A percentile compares a stretch with the other conserved stretches of the same genome.
Conservation (phyloP, 2,888 invertebrate species). For the Epirrhoe alternata region DNA sequence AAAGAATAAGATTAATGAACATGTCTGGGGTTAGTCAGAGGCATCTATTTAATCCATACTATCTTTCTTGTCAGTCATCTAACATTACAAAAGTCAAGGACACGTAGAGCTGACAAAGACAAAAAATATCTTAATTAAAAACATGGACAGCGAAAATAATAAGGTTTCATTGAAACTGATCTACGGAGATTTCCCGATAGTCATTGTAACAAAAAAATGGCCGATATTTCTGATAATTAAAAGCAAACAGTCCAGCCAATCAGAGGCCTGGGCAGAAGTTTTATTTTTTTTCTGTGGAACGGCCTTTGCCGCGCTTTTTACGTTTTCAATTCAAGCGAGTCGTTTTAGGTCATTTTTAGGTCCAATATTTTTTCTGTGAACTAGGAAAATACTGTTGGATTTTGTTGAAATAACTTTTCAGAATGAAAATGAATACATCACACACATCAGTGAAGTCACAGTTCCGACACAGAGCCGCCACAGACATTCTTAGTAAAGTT, state of each 20-base stretch:
- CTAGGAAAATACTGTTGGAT: neutral
- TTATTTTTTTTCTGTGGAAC: constrained; percentile 2
- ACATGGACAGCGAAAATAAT: neutral
- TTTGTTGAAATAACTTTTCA: neutral
- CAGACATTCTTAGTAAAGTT: too few species aligned
- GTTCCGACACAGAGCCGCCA: too few species aligned
- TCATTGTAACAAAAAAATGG: constrained; percentile 15
- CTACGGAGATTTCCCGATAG: neutral
- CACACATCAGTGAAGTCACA: too few species aligned
- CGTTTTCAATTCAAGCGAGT: neutral
- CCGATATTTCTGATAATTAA: constrained; percentile 47
- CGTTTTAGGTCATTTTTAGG: neutral
- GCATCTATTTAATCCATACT: too few species aligned
- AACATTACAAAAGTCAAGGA: too few species aligned
- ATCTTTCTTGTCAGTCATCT: too few species aligned
- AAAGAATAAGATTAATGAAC: too few species aligned
- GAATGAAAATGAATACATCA: neutral
- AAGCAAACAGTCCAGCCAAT: constrained; percentile 37
- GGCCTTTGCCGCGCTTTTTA: constrained; percentile 1
- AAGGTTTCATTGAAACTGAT: constrained; percentile 35
- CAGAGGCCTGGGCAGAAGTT: constrained; percentile 14
- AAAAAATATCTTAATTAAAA: neutral
- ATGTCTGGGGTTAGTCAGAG: too few species aligned
- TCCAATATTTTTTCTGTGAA: neutral
- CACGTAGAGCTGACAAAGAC: neutral